Conservation (phyloP, 2,888 invertebrate species). For the Caenorhabditis imperialis region DNA sequence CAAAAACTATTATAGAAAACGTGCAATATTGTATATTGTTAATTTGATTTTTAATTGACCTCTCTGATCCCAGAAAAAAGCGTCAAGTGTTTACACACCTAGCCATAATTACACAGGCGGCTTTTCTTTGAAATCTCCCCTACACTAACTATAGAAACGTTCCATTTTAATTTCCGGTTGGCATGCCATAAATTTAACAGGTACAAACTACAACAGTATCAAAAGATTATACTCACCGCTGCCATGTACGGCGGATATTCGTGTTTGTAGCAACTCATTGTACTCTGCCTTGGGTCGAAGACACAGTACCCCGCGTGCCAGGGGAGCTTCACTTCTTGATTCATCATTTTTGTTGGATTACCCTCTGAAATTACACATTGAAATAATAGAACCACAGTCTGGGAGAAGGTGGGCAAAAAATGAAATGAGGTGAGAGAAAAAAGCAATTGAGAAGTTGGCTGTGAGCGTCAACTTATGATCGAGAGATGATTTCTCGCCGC, state of each 20-base stretch:
- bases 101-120: too few relatives aligned
- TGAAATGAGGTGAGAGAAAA: constrained; percentile 10
- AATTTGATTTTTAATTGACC: too few relatives aligned
- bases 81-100: too few relatives aligned
- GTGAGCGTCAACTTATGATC: constrained; percentile 37
- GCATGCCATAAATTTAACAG: too few relatives aligned
- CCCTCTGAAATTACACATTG: constrained; percentile 22
- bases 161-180: too few relatives aligned
- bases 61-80: too few relatives aligned
- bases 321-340: constrained; percentile 47
- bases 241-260: constrained; percentile 43
- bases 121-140: too few relatives aligned
- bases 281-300: constrained; percentile 39
- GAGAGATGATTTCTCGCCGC: constrained; percentile 22
- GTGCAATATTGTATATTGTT: too few relatives aligned
- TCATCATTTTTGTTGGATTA: constrained; percentile 44
- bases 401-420: constrained; percentile 2
- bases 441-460: constrained; percentile 24
- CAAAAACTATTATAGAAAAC: too few relatives aligned
- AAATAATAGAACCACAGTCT: too few relatives aligned
- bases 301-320: constrained; percentile 56
- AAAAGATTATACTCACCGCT: constrained; percentile 17
- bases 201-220: not conserved
- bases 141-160: too few relatives aligned
- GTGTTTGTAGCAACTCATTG: constrained; percentile 49